Evolutionary conservation across 2,888 invertebrate species (phyloP), one percentile per base, ranked within the genome.

Genomic region (Lepas anatifera): DNA sequence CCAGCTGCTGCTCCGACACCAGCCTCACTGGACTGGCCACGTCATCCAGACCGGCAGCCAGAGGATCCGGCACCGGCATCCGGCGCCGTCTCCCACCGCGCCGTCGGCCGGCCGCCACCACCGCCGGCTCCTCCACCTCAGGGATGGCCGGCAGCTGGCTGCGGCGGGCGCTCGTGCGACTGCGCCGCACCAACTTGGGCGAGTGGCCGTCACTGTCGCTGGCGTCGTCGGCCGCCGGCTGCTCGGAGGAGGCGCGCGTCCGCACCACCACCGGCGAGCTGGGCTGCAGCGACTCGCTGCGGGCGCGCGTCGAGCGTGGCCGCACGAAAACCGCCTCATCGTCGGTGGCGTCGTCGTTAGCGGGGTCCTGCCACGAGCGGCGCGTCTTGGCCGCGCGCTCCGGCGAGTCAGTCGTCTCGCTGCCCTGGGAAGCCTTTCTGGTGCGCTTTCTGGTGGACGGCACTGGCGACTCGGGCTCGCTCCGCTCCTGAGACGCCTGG

Each of bases 211-310:
- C 86, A 74, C 87, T 82, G 7, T 89, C 80, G 74, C 86, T 84
- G 74, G 85, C 84, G 70, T 88, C 80, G 0, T 88, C 87, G 73
- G 86, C 86, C 86, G 87, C 80, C 48, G 79, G 91, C 77, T 92
- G 87, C 71, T 88, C 87, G 77, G 92, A 92, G 80, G 95, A 95
- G 22, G 95, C 82, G 75, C 90, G 86, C 94, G 95, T 95, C 78
- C 93, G 89, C 0, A 90, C 92, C 76, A 92, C 90, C 0, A 90
- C 87, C 0, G 90, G 85, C 78, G 90, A 90, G 35, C 89, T 87
- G 0, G 88, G 79, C 1, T 89, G 87, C 27, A 87, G 86, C 69
- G 87, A 87, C 4, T 93, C 80, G 69, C 87, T 87, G 75, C 92
- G 91, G 74, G 90, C 87, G 0, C 88, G 87, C 0, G 91, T 46